Percentiles rank a stretch among this genome's conserved stretches.
Evolutionary conservation across 2,113 vertebrate genomes (phyloP).

Genomic region (Orcinus orca): DNA sequence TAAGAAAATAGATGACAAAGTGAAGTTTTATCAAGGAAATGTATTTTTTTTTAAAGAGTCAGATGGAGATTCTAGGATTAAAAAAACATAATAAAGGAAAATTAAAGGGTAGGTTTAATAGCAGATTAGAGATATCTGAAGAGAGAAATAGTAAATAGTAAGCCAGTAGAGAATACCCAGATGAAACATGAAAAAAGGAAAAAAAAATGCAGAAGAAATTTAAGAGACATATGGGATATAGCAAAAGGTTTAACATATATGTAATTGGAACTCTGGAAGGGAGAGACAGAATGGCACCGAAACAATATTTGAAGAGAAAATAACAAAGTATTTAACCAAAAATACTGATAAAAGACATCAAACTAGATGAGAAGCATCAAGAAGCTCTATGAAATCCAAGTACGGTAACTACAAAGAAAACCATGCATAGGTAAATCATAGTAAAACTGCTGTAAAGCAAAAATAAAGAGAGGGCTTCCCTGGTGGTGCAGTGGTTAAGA

Average conservation of each 20-base stretch:
- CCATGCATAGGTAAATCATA: background rate
- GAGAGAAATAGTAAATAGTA: background rate
- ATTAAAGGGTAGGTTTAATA: background rate
- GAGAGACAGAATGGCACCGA: background rate
- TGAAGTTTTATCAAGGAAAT: background rate
- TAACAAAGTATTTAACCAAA: background rate
- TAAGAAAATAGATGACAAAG: background rate
- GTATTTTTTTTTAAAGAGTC: background rate
- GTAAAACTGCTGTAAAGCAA: background rate
- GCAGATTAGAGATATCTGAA: background rate
- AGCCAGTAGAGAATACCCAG: background rate
- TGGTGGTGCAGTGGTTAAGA: too few relatives aligned
- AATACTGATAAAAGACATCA: background rate
- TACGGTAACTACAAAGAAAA: background rate
- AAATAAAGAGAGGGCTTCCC: background rate
- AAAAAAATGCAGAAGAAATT: background rate
- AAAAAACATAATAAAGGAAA: background rate
- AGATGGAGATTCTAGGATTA: background rate
- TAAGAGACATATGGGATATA: background rate
- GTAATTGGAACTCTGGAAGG: background rate
- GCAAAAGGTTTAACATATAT: background rate
- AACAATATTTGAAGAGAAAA: background rate
- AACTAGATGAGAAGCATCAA: background rate
- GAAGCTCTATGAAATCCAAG: background rate
- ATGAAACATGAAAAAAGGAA: background rate